A percentile compares a stretch with the other conserved stretches of the same genome.
phyloP scores from a whole-genome alignment of 35 echinoderm and acorn worm species.

The Heliocidaris erythrogramma region DNA sequence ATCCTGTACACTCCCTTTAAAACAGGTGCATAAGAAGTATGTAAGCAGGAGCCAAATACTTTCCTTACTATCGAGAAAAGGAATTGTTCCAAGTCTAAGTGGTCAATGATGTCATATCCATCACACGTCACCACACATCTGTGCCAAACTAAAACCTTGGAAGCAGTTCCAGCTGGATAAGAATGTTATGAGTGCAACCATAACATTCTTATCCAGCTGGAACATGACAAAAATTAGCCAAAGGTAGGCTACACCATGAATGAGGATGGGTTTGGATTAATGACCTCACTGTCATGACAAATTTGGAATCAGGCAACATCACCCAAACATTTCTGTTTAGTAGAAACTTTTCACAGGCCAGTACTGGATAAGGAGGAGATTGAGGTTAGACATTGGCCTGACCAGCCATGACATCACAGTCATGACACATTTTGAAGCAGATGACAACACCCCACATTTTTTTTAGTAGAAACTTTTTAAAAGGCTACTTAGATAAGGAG shows the following conservation, averaged over 20 bases:
- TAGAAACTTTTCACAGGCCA: not conserved
- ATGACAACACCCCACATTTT: not conserved
- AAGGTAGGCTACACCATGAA: not conserved
- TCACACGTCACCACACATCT: not conserved
- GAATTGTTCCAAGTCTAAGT: not conserved
- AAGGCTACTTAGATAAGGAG: not conserved
- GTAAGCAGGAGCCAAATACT: not conserved
- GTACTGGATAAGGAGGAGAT: not conserved
- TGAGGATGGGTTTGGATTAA: not conserved
- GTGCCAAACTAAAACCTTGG: not conserved
- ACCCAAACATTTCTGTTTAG: not conserved
- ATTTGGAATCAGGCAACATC: no score
- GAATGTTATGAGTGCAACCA: not conserved
- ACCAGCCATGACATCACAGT: not conserved
- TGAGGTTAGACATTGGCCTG: no score
- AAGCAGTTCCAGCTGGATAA: no score
- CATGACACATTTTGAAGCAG: not conserved
- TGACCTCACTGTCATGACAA: not conserved
- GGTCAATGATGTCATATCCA: slow-evolving; percentile 8
- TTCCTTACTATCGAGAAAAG: not conserved
- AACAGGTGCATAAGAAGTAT: not conserved
- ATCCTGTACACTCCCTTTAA: not conserved
- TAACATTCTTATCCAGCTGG: not conserved
- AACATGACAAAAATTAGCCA: not conserved
- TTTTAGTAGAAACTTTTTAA: not conserved